phyloP scores from a whole-genome alignment of 1,140 invertebrate genomes.

The Metaphire vulgaris region DNA sequence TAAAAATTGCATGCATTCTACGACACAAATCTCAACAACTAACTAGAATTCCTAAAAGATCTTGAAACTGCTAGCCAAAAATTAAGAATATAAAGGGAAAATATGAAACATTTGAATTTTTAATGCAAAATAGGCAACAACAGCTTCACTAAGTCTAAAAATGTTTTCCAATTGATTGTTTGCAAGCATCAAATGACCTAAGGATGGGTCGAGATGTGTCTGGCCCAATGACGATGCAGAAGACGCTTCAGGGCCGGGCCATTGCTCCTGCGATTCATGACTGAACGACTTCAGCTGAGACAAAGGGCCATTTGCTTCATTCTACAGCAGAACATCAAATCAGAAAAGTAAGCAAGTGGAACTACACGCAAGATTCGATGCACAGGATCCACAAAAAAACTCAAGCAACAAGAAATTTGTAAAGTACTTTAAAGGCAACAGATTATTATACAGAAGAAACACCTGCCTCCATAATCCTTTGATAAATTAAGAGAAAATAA shows the following conservation, averaged over 20 bases:
- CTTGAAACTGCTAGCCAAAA: no score
- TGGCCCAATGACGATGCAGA: not conserved
- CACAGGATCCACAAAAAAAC: not conserved
- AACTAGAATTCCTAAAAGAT: no score
- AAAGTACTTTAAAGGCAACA: not conserved
- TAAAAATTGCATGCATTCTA: not conserved
- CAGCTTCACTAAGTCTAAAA: not conserved
- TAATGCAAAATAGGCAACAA: not conserved
- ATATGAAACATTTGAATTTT: not conserved
- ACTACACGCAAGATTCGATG: not conserved
- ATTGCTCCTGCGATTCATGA: not conserved
- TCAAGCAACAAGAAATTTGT: not conserved
- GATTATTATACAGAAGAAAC: not conserved
- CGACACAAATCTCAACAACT: not conserved
- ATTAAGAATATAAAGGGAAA: not conserved
- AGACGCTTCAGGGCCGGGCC: not conserved
- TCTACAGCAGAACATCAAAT: not conserved
- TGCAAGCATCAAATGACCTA: not conserved
- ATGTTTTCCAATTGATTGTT: not conserved
- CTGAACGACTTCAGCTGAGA: not conserved
- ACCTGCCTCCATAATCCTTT: not conserved
- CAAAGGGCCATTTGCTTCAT: not conserved
- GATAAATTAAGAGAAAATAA: no score
- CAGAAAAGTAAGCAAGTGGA: not conserved
- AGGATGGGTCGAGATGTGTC: not conserved